A percentile compares a stretch with the other conserved stretches of the same genome.
phyloP scores from a whole-genome alignment of 1,140 invertebrate species.

The Bemisia tabaci region DNA sequence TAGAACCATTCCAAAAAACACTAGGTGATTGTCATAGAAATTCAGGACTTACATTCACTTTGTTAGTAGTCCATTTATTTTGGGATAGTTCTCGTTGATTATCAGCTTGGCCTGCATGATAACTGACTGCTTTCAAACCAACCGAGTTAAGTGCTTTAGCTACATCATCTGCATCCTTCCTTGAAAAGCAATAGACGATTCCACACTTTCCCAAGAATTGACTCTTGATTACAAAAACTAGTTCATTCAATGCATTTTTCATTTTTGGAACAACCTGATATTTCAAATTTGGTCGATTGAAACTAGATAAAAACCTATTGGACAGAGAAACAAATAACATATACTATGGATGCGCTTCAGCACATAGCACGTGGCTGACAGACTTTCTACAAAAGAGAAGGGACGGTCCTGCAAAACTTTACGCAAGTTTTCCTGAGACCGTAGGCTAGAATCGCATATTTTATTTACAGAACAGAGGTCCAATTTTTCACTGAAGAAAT shows the following conservation, averaged over 20 bases:
- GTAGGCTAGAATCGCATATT: too few relatives aligned
- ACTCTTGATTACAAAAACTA: constrained; percentile 56
- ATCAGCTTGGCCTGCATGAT: constrained; percentile 80
- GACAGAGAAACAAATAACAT: neutral
- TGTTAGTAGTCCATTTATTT: constrained; percentile 68
- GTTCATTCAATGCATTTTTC: constrained; percentile 43
- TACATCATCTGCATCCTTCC: constrained; percentile 75
- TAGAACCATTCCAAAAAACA: too few relatives aligned
- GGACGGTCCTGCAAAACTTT: too few relatives aligned
- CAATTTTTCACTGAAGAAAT: too few relatives aligned
- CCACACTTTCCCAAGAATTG: constrained; percentile 57
- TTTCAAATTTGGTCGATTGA: constrained; percentile 85
- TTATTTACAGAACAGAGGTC: too few relatives aligned
- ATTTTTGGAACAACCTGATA: constrained; percentile 69
- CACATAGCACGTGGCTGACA: neutral
- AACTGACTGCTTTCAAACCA: constrained; percentile 55
- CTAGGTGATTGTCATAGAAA: too few relatives aligned
- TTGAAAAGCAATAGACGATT: constrained; percentile 89
- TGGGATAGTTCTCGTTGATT: constrained; percentile 51
- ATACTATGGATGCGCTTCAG: neutral
- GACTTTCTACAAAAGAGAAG: too few relatives aligned
- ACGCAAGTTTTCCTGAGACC: too few relatives aligned
- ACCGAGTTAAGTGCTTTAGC: constrained; percentile 44
- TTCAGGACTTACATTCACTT: constrained; percentile 32
- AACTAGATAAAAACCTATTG: constrained; percentile 56